Evolutionary conservation across 2,888 invertebrate genomes (phyloP), one percentile per base, ranked within the genome.

Genomic region (Scrobipalpa atriplicella): DNA sequence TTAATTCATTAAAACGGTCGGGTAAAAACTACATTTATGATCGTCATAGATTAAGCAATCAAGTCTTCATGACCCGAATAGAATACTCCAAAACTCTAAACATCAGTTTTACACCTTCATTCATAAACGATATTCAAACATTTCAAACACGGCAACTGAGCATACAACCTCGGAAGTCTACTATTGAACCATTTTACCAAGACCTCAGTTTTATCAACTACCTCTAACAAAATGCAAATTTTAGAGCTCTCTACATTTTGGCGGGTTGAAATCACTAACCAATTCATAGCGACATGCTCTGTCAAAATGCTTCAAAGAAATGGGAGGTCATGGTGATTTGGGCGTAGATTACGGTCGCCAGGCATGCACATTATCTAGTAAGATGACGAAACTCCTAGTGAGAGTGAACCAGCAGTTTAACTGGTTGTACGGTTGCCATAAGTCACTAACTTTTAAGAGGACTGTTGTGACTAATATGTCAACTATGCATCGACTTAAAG

Each of bases 351-450:
- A 73, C 79, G 81, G 81, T 80, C 80, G 75, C 73, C 68, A 67
- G 58, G 66, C 69, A 68, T 72, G 73, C 71, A 75, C 79, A n/a
- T 80, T 85, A 84, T 84, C 84, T 85, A 79, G 78, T 58, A 16
- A 75, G 75, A 81, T 86, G 82, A 82, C 79, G 87, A 84, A 85
- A 86, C 77, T 71, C 70, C 73, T 78, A 78, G 84, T 82, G 85
- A 84, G 86, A 86, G 84, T 81, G 70, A 73, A 70, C 72, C 70
- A 43, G 39, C 51, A 18, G 64, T 16, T 54, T 64, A 67, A 67
- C 65, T 62, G 65, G 62, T 65, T 67, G 43, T 43, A 41, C 19
- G 64, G 6, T 54, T 19, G 19, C 67, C 67, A 62, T 67, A 64
- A 61, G 67, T 65, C 51, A 67, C 67, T 29, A 2, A 29, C 29